phyloP scores from a whole-genome alignment of 2,888 invertebrate species.

The Mimumesa dahlbomi region DNA sequence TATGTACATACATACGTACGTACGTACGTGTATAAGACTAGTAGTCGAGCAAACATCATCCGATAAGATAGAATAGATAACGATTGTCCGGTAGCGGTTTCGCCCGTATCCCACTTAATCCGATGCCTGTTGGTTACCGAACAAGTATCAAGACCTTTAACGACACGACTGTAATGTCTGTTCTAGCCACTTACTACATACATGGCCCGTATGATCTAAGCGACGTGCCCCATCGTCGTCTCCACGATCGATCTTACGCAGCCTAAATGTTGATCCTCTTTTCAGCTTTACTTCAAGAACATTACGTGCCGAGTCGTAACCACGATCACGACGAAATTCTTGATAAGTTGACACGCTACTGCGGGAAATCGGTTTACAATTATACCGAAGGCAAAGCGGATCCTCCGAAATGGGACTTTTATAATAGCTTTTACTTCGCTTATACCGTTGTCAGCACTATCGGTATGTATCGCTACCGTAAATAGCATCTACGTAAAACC shows the following conservation, averaged over 20 bases:
- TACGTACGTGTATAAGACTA: too few relatives aligned
- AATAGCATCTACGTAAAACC: too few relatives aligned
- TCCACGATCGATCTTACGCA: not conserved
- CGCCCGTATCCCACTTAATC: too few relatives aligned
- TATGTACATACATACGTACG: too few relatives aligned
- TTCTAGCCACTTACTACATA: too few relatives aligned
- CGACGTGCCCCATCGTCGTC: too few relatives aligned
- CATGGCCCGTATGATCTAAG: too few relatives aligned
- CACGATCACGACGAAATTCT: conserved; percentile 84
- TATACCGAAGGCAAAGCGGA: conserved; percentile 84
- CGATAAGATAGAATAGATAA: conserved; percentile 76
- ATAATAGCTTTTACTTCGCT: conserved; percentile 94
- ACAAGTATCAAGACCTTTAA: too few relatives aligned
- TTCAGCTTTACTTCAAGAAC: conserved; percentile 84
- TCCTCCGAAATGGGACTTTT: conserved; percentile 91
- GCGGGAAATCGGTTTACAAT: conserved; percentile 87
- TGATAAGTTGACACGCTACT: conserved; percentile 85
- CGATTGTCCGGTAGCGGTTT: conserved; percentile 65
- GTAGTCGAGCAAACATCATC: conserved; percentile 71
- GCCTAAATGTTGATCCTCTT: too few relatives aligned
- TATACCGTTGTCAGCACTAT: conserved; percentile 96
- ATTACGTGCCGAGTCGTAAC: conserved; percentile 83
- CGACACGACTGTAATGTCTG: too few relatives aligned
- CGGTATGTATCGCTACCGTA: conserved; percentile 87
- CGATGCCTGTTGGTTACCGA: too few relatives aligned